A percentile compares a stretch with the other conserved stretches of the same genome.
These are phyloP conservation scores for Gymnobelideus leadbeateri DNA, from an alignment of 2,113 vertebrate species.

Conservation along the genomic window DNA sequence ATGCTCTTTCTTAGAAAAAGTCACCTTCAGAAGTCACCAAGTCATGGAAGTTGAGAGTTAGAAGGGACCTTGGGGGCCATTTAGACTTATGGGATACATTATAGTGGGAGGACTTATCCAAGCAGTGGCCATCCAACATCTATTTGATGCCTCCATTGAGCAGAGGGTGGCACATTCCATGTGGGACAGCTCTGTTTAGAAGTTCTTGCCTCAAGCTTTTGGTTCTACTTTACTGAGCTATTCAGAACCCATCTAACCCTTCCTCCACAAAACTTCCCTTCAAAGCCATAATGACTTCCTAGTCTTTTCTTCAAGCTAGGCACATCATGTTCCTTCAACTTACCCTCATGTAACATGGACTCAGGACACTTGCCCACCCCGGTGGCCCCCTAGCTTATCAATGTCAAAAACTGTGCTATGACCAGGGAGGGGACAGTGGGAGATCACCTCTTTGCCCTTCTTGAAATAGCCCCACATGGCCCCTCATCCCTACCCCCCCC, in stretches of 20 bases:
- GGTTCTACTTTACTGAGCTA: not conserved
- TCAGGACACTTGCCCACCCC: not conserved
- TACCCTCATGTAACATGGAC: not conserved
- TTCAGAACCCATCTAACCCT: not conserved
- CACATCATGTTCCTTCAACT: not conserved
- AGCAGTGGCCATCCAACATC: not conserved
- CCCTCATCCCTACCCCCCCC: not conserved
- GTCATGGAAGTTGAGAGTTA: not conserved
- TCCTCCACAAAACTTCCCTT: not conserved
- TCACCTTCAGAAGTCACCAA: not conserved
- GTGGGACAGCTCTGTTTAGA: not conserved
- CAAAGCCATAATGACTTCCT: not conserved
- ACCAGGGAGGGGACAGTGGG: not conserved
- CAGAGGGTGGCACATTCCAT: not conserved
- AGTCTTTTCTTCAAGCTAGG: not conserved
- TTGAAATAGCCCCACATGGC: not conserved
- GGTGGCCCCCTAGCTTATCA: not conserved
- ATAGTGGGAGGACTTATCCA: not conserved
- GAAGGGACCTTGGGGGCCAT: not conserved
- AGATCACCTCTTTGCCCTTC: not conserved
- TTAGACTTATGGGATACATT: not conserved
- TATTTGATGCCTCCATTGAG: not conserved
- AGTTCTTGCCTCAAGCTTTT: not conserved
- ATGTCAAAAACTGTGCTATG: not conserved
- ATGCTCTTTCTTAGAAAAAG: not conserved